These are phyloP conservation scores for Ceratina australensis DNA, from an alignment of 1,140 invertebrate genomes.

Conservation along the genomic window DNA sequence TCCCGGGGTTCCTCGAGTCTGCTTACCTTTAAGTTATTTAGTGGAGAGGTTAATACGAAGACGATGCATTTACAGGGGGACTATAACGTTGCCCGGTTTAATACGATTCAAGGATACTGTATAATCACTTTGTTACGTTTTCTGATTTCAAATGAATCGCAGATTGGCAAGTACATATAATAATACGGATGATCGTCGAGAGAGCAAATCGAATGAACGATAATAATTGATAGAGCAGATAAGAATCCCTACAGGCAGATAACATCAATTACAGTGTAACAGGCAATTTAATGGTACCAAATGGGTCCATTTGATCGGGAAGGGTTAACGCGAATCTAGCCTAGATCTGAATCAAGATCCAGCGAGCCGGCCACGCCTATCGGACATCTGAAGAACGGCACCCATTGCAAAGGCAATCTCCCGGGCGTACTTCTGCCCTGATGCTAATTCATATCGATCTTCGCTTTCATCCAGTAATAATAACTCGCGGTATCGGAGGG, in stretches of 20 bases:
- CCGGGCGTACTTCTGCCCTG: not conserved
- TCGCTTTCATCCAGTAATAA: conserved; percentile 38
- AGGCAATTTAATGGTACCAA: too few relatives aligned
- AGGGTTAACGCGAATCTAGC: too few relatives aligned
- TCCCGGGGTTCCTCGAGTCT: not conserved
- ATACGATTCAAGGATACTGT: not conserved
- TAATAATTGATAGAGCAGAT: too few relatives aligned
- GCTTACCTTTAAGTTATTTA: not conserved
- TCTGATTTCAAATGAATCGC: too few relatives aligned
- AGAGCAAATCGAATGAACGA: too few relatives aligned
- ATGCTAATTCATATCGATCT: conserved; percentile 36
- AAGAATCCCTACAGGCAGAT: too few relatives aligned
- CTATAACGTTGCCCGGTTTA: not conserved
- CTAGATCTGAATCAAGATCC: too few relatives aligned
- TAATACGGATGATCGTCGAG: too few relatives aligned
- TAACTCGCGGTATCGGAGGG: not conserved
- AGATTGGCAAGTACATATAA: too few relatives aligned
- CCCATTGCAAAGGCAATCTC: not conserved
- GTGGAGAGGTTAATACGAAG: not conserved
- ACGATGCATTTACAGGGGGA: too few relatives aligned
- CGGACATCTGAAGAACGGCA: not conserved
- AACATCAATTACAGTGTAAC: too few relatives aligned
- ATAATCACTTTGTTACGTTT: not conserved
- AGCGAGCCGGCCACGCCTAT: not conserved
- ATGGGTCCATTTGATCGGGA: too few relatives aligned